Conservation (phyloP, 2,797 vertebrate genomes). For the Luscinia luscinia region DNA sequence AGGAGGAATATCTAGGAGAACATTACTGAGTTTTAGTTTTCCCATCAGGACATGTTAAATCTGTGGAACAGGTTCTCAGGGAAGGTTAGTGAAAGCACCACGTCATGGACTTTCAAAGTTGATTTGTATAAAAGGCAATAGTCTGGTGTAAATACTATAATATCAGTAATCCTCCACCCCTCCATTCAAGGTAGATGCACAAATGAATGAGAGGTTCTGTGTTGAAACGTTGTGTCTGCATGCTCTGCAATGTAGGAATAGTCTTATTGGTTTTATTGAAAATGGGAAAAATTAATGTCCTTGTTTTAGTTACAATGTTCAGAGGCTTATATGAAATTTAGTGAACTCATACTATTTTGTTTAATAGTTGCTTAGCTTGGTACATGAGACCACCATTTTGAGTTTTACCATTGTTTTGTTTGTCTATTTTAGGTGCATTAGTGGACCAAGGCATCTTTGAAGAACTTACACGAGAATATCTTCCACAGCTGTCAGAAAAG, state of each 20-base stretch:
- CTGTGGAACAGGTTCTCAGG: not conserved
- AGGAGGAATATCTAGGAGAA: not conserved
- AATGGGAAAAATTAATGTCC: not conserved
- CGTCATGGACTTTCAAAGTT: not conserved
- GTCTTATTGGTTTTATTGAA: not conserved
- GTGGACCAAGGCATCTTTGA: conserved; percentile 98
- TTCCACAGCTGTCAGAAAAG: conserved; percentile 91
- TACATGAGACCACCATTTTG: not conserved
- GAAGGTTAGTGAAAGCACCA: not conserved
- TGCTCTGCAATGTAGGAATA: not conserved
- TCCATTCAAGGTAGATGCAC: not conserved
- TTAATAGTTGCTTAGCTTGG: not conserved
- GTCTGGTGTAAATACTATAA: not conserved
- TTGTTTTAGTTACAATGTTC: not conserved
- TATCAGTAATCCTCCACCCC: not conserved
- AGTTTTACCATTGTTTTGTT: not conserved
- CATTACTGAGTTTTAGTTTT: not conserved
- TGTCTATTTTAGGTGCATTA: conserved; percentile 84
- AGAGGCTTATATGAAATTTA: not conserved
- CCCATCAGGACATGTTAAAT: not conserved
- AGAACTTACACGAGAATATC: conserved; percentile 88
- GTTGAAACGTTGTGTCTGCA: not conserved
- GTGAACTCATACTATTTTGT: not conserved
- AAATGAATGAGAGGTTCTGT: not conserved
- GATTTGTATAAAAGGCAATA: not conserved